A percentile compares a stretch with the other conserved stretches of the same genome.
phyloP scores from a whole-genome alignment of 1,140 invertebrate genomes.

The Nilaparvata lugens region DNA sequence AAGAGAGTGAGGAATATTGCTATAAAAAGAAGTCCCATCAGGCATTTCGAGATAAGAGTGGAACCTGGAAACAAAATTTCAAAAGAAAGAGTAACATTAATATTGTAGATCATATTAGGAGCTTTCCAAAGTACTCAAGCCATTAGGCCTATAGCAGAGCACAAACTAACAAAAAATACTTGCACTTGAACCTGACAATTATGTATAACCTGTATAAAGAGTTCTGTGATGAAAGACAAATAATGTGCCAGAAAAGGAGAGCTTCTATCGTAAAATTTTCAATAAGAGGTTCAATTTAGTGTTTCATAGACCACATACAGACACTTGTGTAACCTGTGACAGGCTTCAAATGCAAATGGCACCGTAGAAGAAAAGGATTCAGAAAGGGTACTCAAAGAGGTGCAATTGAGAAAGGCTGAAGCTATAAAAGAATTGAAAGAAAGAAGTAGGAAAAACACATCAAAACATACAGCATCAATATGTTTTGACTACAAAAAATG shows the following conservation, averaged over 20 bases:
- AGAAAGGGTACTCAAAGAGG: neutral
- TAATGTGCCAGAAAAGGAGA: constrained; percentile 8
- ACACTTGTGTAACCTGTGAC: neutral
- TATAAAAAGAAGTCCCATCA: constrained; percentile 5
- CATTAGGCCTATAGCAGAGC: constrained; percentile 11
- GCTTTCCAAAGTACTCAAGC: constrained; percentile 12
- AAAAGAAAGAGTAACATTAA: neutral
- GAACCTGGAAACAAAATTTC: constrained; percentile 13
- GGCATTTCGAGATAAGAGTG: constrained; percentile 1
- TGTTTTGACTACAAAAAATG: neutral
- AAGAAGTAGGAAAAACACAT: neutral
- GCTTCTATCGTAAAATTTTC: constrained; percentile 13
- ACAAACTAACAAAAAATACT: constrained; percentile 11
- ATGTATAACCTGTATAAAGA: neutral
- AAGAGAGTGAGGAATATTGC: constrained; percentile 4
- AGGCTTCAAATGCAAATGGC: neutral
- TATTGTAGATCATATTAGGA: constrained; percentile 12
- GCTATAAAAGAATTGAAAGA: neutral
- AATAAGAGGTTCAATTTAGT: constrained; percentile 11
- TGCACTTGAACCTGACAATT: neutral
- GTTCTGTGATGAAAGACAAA: neutral
- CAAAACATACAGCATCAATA: neutral
- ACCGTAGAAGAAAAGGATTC: too few species aligned
- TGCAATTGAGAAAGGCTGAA: neutral
- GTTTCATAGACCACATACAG: constrained; percentile 6